Percentiles rank a stretch among this genome's conserved stretches.
These are phyloP conservation scores for Drosophila persimilis DNA, from an alignment of 1,140 invertebrate species.

Conservation along the genomic window DNA sequence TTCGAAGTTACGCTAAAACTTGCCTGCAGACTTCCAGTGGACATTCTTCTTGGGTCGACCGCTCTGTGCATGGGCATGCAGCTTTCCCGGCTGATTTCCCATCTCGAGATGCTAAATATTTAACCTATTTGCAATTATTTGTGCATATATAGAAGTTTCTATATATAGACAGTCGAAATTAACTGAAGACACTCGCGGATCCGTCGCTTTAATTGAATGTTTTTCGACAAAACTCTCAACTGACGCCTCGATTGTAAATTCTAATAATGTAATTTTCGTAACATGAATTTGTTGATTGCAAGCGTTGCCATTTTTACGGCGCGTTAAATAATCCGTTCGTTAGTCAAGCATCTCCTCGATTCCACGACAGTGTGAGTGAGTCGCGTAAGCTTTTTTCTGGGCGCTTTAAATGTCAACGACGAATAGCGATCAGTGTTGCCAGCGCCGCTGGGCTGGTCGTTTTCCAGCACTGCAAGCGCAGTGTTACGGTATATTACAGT, in stretches of 20 bases:
- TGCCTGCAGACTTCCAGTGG: slow-evolving; percentile 89
- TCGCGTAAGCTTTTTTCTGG: too few species aligned
- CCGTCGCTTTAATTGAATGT: slow-evolving; percentile 45
- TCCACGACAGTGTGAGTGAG: too few species aligned
- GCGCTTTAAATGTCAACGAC: too few species aligned
- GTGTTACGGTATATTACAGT: too few species aligned
- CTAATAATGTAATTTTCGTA: slow-evolving; percentile 44
- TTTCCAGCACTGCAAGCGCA: too few species aligned
- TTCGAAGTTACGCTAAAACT: slow-evolving; percentile 25
- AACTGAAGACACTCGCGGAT: slow-evolving; percentile 56
- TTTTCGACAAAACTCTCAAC: slow-evolving; percentile 3
- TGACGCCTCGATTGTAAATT: slow-evolving; percentile 10
- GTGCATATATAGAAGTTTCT: slow-evolving; percentile 74
- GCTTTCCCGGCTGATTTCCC: slow-evolving; percentile 82
- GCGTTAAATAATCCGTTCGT: slow-evolving; percentile 75
- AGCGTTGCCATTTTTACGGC: slow-evolving; percentile 66
- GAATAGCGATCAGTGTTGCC: too few species aligned
- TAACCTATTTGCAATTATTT: slow-evolving; percentile 75
- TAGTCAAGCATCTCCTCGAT: slow-evolving; percentile 27
- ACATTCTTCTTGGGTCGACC: slow-evolving; percentile 87
- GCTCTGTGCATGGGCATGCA: slow-evolving; percentile 68
- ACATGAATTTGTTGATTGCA: slow-evolving; percentile 38
- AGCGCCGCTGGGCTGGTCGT: too few species aligned
- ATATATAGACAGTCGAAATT: slow-evolving; percentile 70
- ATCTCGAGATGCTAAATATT: slow-evolving; percentile 66